These are phyloP conservation scores for Oncorhynchus kisutch DNA, from an alignment of 2,113 vertebrate genomes.

Conservation along the genomic window DNA sequence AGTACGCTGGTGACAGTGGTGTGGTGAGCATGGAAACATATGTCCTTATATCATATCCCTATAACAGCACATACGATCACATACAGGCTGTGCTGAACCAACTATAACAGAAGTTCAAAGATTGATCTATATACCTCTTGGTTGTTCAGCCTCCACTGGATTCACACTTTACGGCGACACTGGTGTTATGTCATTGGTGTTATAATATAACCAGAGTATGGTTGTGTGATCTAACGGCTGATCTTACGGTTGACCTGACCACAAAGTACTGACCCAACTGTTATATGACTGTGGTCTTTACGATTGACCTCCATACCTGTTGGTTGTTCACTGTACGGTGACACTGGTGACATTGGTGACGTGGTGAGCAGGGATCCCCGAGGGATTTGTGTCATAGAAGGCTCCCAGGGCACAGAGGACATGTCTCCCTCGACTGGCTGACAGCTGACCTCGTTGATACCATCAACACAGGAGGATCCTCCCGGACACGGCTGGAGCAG, in stretches of 20 bases:
- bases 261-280: neutral
- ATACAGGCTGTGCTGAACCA: conserved; percentile 1
- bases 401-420: conserved; percentile 46
- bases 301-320: conserved; percentile 55
- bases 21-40: too few species aligned
- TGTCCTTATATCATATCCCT: too few species aligned
- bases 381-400: conserved; percentile 26
- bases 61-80: too few species aligned
- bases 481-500: conserved; percentile 76
- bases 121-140: conserved; percentile 19
- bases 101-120: neutral
- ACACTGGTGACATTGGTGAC: neutral
- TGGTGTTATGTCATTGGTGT: too few species aligned
- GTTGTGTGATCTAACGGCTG: too few species aligned
- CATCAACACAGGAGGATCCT: conserved; percentile 78
- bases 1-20: too few species aligned
- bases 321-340: conserved; percentile 30
- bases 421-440: conserved; percentile 57
- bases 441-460: conserved; percentile 80
- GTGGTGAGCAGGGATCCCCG: conserved; percentile 41
- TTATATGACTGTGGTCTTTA: neutral
- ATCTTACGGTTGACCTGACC: too few species aligned
- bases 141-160: neutral
- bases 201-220: too few species aligned
- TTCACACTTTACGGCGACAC: neutral